These are phyloP conservation scores for Venturia canescens DNA, from an alignment of 1,140 invertebrate genomes.

Conservation along the genomic window DNA sequence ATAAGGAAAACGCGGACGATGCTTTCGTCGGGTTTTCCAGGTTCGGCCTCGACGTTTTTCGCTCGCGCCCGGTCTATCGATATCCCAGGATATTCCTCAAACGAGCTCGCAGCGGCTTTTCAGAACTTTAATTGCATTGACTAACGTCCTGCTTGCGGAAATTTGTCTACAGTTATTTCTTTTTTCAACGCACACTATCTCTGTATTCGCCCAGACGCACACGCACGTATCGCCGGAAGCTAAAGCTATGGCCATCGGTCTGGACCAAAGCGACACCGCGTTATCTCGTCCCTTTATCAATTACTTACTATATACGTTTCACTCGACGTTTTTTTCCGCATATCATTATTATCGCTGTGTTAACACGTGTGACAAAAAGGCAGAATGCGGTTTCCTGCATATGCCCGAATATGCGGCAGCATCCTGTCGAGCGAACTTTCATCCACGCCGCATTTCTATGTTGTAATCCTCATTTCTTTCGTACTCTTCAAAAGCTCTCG, in stretches of 20 bases:
- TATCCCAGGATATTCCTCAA: not conserved
- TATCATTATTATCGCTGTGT: not conserved
- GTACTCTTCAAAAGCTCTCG: too few species aligned
- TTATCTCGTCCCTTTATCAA: conserved; percentile 57
- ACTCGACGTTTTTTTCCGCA: not conserved
- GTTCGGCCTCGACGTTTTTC: too few species aligned
- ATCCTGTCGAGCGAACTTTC: not conserved
- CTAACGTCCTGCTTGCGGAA: not conserved
- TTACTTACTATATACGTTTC: conserved; percentile 59
- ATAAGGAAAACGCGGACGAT: too few species aligned
- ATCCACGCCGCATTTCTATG: too few species aligned
- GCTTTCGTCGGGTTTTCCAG: too few species aligned
- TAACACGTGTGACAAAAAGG: not conserved
- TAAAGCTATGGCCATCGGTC: conserved; percentile 64
- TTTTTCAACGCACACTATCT: not conserved
- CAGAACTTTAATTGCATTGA: not conserved
- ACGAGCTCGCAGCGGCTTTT: not conserved
- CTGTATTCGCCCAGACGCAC: not conserved
- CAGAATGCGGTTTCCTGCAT: not conserved
- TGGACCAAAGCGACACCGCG: conserved; percentile 53
- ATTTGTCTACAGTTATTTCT: not conserved
- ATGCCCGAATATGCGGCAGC: not conserved
- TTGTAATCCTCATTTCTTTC: too few species aligned
- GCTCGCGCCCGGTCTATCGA: not conserved
- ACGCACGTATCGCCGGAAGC: conserved; percentile 59